Evolutionary conservation across 1,140 invertebrate species (phyloP).

Genomic region (Sinella curviseta): DNA sequence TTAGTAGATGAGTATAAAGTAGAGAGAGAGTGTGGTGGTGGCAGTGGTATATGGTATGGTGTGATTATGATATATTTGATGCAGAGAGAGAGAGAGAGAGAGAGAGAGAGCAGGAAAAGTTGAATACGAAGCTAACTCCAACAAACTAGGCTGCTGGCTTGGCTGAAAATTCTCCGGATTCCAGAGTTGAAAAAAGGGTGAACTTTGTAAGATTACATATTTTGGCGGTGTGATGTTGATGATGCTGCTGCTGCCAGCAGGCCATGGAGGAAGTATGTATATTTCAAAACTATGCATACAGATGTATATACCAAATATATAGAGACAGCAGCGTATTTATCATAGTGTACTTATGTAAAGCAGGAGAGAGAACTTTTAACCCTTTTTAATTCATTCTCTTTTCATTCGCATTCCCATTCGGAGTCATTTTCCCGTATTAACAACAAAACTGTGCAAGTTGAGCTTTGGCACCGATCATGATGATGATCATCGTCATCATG

Average conservation of each 20-base stretch:
- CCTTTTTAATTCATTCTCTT: conserved; percentile 17
- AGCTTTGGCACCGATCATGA: background rate
- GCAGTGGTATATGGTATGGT: background rate
- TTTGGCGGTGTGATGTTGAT: background rate
- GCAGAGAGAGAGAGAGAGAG: too few species aligned
- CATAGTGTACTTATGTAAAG: background rate
- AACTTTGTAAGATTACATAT: background rate
- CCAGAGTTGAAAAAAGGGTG: too few species aligned
- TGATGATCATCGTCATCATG: background rate
- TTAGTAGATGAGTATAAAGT: background rate
- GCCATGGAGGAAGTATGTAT: too few species aligned
- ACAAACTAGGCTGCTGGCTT: background rate
- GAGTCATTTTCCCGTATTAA: conserved; percentile 25
- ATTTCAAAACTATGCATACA: too few species aligned
- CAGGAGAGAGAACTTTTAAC: background rate
- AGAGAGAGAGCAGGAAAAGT: too few species aligned
- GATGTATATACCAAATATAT: too few species aligned
- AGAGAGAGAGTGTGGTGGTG: background rate
- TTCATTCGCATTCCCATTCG: conserved; percentile 1
- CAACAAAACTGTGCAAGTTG: background rate
- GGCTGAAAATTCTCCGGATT: background rate
- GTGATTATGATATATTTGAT: background rate
- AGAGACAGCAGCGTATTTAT: background rate
- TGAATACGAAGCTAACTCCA: background rate
- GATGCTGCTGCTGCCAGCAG: too few species aligned